Base-by-base conservation (phyloP, 2,113 vertebrate genomes). In the Malaclemys terrapin region DNA sequence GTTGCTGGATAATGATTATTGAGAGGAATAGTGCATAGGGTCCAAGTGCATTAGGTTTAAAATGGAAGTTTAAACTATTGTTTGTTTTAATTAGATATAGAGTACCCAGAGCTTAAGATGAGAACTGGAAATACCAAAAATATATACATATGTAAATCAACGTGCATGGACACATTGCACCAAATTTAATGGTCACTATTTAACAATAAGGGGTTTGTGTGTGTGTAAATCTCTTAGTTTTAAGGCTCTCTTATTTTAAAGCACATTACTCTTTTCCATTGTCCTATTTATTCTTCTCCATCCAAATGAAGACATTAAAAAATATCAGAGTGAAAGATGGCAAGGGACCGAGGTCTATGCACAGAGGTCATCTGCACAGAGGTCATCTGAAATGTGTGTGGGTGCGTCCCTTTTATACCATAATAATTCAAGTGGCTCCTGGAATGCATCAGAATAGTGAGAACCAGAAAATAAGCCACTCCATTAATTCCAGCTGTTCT, bases 341-440 rank as follows among this genome's bases (percentile, higher is more conserved):
- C 92, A 97, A 82, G 79, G 81, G 79, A 95, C 2, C 4, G 45
- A 92, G 79, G 1, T 86, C 89, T 82, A 76, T 80, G 57, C 80
- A 50, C 83, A 96, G 87, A 96, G 87, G 93, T 94, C 89, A 86
- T 92, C 38, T 52, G 82, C 80, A 50, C 83, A 96, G 87, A 96
- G 87, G 93, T 94, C 89, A 86, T 92, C 38, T 52, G 82, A 85
- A 81, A 84, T 1, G 81, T 96, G 87, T 95, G 93, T 0, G n/a
- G 85, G 88, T 93, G 82, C 93, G 95, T 96, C 94, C 91, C 19
- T 1, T 91, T 95, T 94, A 75, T 96, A 91, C 96, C 94, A 96
- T 94, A 92, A 84, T 88, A 93, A 78, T 78, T 97, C 96, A 96
- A 89, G 87, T 91, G 93, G 91, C 85, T 93, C 85, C 83, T 93